Conservation (phyloP, 2,888 invertebrate species). For the Ennomos quercinarius region DNA sequence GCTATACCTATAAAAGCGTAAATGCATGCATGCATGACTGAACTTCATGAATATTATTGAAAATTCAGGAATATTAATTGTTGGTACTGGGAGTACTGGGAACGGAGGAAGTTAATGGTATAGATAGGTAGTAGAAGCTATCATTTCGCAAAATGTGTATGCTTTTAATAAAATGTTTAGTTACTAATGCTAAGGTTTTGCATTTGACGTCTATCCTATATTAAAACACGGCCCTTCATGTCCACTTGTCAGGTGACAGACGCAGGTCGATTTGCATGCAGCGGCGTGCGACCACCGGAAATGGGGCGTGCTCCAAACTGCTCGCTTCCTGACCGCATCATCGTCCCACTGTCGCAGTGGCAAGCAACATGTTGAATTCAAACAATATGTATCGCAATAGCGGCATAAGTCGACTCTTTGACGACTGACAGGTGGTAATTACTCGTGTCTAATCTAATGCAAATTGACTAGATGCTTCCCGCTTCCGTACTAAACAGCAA, state of each 20-base stretch:
- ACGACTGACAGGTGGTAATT: background rate
- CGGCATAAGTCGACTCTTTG: background rate
- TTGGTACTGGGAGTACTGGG: too few relatives aligned
- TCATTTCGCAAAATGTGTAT: background rate
- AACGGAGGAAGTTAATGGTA: too few relatives aligned
- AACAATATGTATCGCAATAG: slow-evolving; percentile 2
- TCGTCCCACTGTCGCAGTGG: slow-evolving; percentile 33
- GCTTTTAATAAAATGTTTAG: background rate
- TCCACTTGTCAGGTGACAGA: slow-evolving; percentile 32
- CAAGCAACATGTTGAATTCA: slow-evolving; percentile 3
- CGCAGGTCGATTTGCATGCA: slow-evolving; percentile 75
- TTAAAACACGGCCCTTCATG: background rate
- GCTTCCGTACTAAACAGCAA: too few relatives aligned
- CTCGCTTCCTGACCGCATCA: slow-evolving; percentile 67
- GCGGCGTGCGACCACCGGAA: slow-evolving; percentile 78
- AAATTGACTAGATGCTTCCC: too few relatives aligned
- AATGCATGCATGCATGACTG: too few relatives aligned
- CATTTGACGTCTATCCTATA: too few relatives aligned
- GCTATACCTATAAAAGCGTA: too few relatives aligned
- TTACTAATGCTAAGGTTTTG: too few relatives aligned
- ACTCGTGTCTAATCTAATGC: too few relatives aligned
- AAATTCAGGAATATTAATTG: too few relatives aligned
- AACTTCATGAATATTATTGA: too few relatives aligned
- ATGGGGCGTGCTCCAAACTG: slow-evolving; percentile 77
- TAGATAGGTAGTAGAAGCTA: too few relatives aligned